Conservation (phyloP, 2,888 invertebrate genomes). For the Isoperla grammatica region DNA sequence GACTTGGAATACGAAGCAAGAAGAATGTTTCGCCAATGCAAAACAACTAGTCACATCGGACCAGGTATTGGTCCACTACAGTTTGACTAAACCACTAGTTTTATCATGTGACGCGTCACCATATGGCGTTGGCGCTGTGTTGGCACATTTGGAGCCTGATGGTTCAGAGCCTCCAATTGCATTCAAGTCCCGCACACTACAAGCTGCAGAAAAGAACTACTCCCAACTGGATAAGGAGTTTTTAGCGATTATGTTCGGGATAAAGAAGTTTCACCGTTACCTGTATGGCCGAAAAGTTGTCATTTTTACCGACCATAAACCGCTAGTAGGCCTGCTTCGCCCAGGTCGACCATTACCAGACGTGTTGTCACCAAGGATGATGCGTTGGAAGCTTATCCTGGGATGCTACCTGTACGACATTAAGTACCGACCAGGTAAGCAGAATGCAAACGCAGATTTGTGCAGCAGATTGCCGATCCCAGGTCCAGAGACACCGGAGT, state of each 20-base stretch:
- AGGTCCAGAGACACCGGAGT: no score
- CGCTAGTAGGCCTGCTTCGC: neutral
- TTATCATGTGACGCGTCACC: neutral
- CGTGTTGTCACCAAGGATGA: neutral
- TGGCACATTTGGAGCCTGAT: neutral
- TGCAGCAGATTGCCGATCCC: no score
- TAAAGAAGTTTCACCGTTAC: neutral
- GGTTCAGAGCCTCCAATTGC: neutral
- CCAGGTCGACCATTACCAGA: no score
- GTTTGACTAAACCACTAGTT: neutral
- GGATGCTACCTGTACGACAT: no score
- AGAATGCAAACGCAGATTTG: no score
- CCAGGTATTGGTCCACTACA: neutral
- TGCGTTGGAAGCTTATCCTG: neutral
- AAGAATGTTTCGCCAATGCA: neutral
- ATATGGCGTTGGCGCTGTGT: neutral
- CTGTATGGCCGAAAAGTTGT: neutral
- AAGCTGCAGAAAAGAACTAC: neutral
- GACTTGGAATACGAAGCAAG: no score
- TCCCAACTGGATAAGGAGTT: neutral
- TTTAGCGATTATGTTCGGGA: neutral
- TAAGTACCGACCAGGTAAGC: no score
- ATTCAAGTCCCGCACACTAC: neutral
- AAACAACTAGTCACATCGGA: neutral
- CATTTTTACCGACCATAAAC: neutral